Percentiles rank a stretch among this genome's conserved stretches.
These are phyloP conservation scores for western clawed frog (Xenopus tropicalis) DNA, from an alignment of 2,113 vertebrate genomes.

Conservation along the genomic window DNA sequence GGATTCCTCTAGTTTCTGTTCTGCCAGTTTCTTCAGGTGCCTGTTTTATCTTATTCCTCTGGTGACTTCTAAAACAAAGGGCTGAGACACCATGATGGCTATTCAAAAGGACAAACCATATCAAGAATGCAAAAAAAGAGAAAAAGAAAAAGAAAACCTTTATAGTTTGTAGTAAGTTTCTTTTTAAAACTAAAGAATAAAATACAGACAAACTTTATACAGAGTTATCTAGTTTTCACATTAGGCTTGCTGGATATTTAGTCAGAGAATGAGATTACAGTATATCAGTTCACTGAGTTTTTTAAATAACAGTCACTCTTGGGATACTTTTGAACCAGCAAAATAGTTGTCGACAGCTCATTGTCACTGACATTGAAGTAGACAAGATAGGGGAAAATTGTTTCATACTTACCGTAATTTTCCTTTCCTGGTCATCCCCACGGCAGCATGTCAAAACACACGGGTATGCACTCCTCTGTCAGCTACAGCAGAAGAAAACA, in stretches of 20 bases:
- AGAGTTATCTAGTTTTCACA: too few species aligned
- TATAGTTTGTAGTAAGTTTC: conserved; percentile 21
- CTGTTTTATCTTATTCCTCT: conserved; percentile 39
- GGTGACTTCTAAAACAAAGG: conserved; percentile 36
- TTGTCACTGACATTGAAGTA: too few species aligned
- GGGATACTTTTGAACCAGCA: too few species aligned
- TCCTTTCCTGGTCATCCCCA: too few species aligned
- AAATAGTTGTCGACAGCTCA: too few species aligned
- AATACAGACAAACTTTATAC: conserved; percentile 10
- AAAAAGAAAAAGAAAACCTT: background rate
- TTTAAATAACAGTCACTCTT: too few species aligned
- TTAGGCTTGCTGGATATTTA: background rate
- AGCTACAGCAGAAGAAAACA: too few species aligned
- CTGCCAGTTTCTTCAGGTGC: conserved; percentile 41
- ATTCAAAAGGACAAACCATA: conserved; percentile 42
- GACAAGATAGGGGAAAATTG: too few species aligned
- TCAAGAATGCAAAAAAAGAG: conserved; percentile 26
- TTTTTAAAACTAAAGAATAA: conserved; percentile 13
- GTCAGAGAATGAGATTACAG: conserved; percentile 4
- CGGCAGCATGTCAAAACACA: too few species aligned
- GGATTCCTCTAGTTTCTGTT: conserved; percentile 39
- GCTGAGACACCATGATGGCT: conserved; percentile 31
- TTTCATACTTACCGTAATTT: too few species aligned
- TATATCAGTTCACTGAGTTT: too few species aligned
- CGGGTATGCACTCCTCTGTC: too few species aligned